Evolutionary conservation across 2,113 vertebrate species (phyloP).

Genomic region (Dasyornis broadbenti): DNA sequence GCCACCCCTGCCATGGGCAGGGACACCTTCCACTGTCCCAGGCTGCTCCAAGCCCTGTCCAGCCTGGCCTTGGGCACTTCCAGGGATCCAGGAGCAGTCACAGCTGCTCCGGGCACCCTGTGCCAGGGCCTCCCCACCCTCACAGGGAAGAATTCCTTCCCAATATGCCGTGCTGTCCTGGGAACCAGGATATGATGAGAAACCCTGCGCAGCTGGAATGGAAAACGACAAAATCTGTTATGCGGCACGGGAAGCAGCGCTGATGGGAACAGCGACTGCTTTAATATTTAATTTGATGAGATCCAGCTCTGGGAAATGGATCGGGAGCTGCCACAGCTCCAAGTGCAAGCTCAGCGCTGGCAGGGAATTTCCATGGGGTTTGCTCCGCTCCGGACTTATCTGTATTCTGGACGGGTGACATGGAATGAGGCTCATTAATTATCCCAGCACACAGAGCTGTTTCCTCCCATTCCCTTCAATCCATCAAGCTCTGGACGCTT

Average conservation of each 20-base stretch:
- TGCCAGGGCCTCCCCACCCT: background rate
- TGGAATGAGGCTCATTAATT: background rate
- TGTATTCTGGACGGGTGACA: background rate
- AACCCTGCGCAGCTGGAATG: background rate
- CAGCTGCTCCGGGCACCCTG: background rate
- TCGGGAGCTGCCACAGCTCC: background rate
- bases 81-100: background rate
- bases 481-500: background rate
- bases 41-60: too few species aligned
- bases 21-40: background rate
- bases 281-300: background rate
- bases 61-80: background rate
- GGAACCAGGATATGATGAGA: background rate
- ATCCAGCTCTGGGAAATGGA: background rate
- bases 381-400: accelerated
- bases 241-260: background rate
- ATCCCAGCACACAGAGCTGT: background rate
- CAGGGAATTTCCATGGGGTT: background rate
- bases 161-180: accelerated
- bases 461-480: background rate
- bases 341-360: accelerated
- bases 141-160: background rate
- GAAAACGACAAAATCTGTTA: background rate
- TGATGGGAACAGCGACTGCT: background rate
- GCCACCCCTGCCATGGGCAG: background rate